These are phyloP conservation scores for Mimumesa dahlbomi DNA, from an alignment of 2,888 invertebrate species.

Conservation along the genomic window DNA sequence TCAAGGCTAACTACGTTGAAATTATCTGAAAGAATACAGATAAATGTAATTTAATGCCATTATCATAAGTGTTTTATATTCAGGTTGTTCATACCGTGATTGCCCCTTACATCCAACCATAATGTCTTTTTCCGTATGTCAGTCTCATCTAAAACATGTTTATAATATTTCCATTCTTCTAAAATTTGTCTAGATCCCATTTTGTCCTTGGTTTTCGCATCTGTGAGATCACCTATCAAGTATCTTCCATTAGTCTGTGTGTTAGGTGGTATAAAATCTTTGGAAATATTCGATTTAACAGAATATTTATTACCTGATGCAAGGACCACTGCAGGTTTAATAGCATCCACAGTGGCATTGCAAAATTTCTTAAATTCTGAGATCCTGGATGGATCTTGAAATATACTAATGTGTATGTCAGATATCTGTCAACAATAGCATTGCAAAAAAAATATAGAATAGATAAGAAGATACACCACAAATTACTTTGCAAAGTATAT, in stretches of 20 bases:
- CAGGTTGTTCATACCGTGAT: slow-evolving; percentile 88
- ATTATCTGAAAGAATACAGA: slow-evolving; percentile 86
- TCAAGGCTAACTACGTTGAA: slow-evolving; percentile 89
- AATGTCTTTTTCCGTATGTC: slow-evolving; percentile 86
- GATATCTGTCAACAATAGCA: slow-evolving; percentile 84
- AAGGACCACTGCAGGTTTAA: slow-evolving; percentile 89
- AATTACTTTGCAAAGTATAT: no score
- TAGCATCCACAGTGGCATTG: slow-evolving; percentile 86
- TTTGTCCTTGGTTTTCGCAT: slow-evolving; percentile 90
- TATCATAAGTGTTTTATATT: no score
- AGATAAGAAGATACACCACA: no score
- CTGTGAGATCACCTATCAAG: slow-evolving; percentile 88
- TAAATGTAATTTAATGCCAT: not conserved
- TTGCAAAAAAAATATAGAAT: no score
- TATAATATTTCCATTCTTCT: slow-evolving; percentile 92
- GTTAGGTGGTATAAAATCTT: no score
- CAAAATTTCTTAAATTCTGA: slow-evolving; percentile 91
- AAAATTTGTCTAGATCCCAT: slow-evolving; percentile 91
- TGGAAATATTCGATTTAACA: no score
- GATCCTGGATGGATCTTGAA: slow-evolving; percentile 87
- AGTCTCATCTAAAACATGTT: slow-evolving; percentile 85
- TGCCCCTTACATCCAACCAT: slow-evolving; percentile 95
- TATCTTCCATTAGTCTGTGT: no score
- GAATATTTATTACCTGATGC: slow-evolving; percentile 92
- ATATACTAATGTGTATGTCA: slow-evolving; percentile 94